Conservation (phyloP, 2,888 invertebrate species). For the Elysia crispata region DNA sequence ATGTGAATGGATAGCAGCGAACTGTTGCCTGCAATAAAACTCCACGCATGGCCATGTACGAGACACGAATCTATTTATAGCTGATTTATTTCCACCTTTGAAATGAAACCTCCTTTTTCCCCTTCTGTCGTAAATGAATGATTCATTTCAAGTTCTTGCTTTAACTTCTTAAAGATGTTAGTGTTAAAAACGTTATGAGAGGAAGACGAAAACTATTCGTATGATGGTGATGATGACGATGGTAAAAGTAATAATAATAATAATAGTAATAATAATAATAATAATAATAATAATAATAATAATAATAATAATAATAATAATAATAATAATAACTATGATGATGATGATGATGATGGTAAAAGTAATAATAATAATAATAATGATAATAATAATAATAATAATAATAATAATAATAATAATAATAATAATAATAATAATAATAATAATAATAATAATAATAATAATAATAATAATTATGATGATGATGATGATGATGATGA, state of each 20-base stretch:
- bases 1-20: no score
- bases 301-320: background rate
- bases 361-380: background rate
- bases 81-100: no score
- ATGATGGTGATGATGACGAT: slow-evolving; percentile 11
- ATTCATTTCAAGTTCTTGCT: no score
- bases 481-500: slow-evolving; percentile 16
- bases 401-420: background rate
- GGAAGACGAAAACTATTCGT: background rate
- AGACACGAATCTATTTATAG: no score
- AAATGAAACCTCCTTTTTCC: no score
- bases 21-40: no score
- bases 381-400: background rate
- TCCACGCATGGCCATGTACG: no score
- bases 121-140: no score
- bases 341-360: slow-evolving; percentile 17
- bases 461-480: background rate
- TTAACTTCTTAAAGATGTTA: no score
- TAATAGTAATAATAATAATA: background rate
- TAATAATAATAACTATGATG: slow-evolving; percentile 3
- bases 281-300: background rate
- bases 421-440: background rate
- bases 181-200: no score
- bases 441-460: background rate
- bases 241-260: background rate